Conservation (phyloP, 1,140 invertebrate species). For the Belonocnema kinseyi region DNA sequence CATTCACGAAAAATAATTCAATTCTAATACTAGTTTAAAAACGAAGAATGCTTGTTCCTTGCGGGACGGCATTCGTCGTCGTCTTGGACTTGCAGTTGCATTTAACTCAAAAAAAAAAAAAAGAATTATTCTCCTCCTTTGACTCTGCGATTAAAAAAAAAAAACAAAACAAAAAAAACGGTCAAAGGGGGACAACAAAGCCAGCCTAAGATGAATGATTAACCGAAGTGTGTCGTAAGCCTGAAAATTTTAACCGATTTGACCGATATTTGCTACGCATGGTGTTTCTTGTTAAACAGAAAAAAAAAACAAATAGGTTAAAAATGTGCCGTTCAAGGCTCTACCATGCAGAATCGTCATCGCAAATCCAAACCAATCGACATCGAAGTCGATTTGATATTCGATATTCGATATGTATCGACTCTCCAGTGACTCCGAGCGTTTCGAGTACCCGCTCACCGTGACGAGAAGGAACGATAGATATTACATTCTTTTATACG, state of each 20-base stretch:
- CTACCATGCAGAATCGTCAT: slow-evolving; percentile 54
- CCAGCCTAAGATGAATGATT: slow-evolving; percentile 65
- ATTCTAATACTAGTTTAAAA: slow-evolving; percentile 68
- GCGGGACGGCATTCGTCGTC: slow-evolving; percentile 61
- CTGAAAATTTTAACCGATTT: slow-evolving; percentile 71
- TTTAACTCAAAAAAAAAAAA: slow-evolving; percentile 74
- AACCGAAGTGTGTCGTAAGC: slow-evolving; percentile 72
- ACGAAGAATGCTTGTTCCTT: slow-evolving; percentile 65
- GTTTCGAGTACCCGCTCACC: slow-evolving; percentile 47
- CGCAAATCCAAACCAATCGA: slow-evolving; percentile 41
- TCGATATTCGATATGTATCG: background rate
- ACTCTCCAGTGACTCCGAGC: slow-evolving; percentile 41
- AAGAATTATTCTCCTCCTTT: slow-evolving; percentile 38
- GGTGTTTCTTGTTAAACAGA: slow-evolving; percentile 59
- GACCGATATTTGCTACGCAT: slow-evolving; percentile 65
- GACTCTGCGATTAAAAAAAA: slow-evolving; percentile 25
- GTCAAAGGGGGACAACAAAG: slow-evolving; percentile 46
- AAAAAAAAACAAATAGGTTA: slow-evolving; percentile 45
- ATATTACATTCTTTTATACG: slow-evolving; percentile 71
- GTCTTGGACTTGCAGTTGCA: slow-evolving; percentile 74
- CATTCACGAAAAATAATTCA: slow-evolving; percentile 63
- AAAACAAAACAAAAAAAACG: background rate
- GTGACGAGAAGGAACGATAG: slow-evolving; percentile 59
- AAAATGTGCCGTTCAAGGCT: slow-evolving; percentile 57
- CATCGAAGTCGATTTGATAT: slow-evolving; percentile 11